Evolutionary conservation across 2,888 invertebrate genomes (phyloP).

Genomic region (Tachystola acroxantha): DNA sequence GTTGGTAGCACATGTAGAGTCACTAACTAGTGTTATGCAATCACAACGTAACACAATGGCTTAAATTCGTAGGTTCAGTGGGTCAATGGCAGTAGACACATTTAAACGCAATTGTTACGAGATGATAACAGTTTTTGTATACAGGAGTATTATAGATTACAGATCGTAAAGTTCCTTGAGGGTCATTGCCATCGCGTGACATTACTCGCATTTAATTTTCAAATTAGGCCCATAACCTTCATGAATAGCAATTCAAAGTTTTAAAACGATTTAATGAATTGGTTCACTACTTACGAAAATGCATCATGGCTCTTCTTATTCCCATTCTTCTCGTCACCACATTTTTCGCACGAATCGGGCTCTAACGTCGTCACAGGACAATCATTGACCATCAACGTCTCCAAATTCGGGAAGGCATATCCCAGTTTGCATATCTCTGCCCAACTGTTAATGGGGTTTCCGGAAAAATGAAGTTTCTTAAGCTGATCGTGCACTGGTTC

Average conservation of each 20-base stretch:
- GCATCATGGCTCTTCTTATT: slow-evolving; percentile 80
- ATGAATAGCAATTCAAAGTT: too few species aligned
- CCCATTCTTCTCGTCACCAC: slow-evolving; percentile 56
- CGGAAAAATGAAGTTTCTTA: slow-evolving; percentile 90
- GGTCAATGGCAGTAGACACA: slow-evolving; percentile 50
- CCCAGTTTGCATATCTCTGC: slow-evolving; percentile 90
- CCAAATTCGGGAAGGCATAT: slow-evolving; percentile 89
- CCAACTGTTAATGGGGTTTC: slow-evolving; percentile 92
- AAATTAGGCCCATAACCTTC: too few species aligned
- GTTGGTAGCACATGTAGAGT: neutral
- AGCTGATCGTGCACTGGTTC: slow-evolving; percentile 81
- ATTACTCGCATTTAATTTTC: too few species aligned
- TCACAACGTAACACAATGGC: slow-evolving; percentile 23
- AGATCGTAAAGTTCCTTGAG: neutral
- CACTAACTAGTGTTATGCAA: slow-evolving; percentile 9
- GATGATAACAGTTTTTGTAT: slow-evolving; percentile 9
- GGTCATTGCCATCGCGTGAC: neutral
- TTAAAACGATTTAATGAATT: too few species aligned
- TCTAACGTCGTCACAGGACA: slow-evolving; percentile 84
- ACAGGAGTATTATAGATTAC: too few species aligned
- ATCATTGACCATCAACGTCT: slow-evolving; percentile 91
- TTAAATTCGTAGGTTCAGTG: slow-evolving; percentile 43
- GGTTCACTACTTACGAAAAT: slow-evolving; percentile 77
- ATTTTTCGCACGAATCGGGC: slow-evolving; percentile 80
- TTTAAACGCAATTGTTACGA: slow-evolving; percentile 23